Conservation (phyloP, 1,140 invertebrate species). For the Coptotermes formosanus region DNA sequence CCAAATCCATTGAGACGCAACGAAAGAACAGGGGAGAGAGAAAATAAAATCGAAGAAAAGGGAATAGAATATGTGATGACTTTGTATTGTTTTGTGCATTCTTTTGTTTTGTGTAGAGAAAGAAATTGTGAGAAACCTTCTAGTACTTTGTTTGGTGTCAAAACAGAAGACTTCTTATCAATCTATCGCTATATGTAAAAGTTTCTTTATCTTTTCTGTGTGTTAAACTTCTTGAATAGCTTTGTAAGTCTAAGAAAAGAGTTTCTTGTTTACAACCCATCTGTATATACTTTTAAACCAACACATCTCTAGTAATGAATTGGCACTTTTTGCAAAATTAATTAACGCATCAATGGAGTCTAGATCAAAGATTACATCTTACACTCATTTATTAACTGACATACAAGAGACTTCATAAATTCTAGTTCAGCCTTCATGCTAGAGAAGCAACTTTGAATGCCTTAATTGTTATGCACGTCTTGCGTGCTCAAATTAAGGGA, state of each 20-base stretch:
- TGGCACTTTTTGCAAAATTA: not conserved
- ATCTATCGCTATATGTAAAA: conserved; percentile 1
- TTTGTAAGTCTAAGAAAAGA: not conserved
- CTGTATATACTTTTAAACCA: not conserved
- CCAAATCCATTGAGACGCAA: conserved; percentile 14
- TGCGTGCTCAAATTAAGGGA: too few species aligned
- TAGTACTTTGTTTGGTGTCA: not conserved
- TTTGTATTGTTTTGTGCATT: conserved; percentile 17
- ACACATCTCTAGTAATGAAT: not conserved
- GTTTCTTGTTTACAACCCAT: not conserved
- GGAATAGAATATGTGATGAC: not conserved
- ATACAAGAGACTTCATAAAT: not conserved
- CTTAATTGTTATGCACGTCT: too few species aligned
- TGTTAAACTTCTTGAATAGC: not conserved
- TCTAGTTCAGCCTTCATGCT: not conserved
- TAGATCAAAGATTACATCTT: not conserved
- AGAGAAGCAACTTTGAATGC: not conserved
- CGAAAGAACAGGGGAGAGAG: not conserved
- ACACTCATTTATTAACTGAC: not conserved
- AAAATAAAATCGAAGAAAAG: not conserved
- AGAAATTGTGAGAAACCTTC: conserved; percentile 12
- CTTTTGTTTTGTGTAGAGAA: not conserved
- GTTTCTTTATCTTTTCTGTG: not conserved
- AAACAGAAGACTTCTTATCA: not conserved
- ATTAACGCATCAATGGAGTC: not conserved